Base-by-base conservation (phyloP, 1,140 invertebrate species). In the Ptiloglossa arizonensis region DNA sequence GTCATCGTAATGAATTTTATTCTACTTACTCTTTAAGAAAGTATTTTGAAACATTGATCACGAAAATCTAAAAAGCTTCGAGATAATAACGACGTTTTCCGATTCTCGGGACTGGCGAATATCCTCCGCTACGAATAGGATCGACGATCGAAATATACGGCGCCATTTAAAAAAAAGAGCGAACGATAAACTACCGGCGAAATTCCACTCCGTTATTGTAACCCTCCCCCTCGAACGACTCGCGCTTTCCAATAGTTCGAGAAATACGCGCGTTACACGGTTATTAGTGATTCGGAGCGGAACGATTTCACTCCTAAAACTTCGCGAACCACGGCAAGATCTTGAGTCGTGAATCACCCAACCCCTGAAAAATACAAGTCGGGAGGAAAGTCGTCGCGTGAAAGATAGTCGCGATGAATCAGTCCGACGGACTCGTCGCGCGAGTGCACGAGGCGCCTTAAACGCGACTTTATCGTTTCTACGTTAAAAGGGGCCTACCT, bases 391-490 rank as follows among this genome's bases (percentile, higher is more conserved):
- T 66, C 27, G 63, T 50, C 17, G 44, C 4, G 27, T 41, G 38
- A 66, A 32, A 50, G 44, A 66, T 32, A 11, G 22, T 19, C 50
- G 66, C 48, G 3, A 44, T 69, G 22, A 56, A 69, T 56, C 35
- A 69, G 3, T n/a, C 4, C 1, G 4, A 13, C 41, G 41, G 41
- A 41, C 11, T 41, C 41, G 41, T n/a, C n/a, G n/a, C 32, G 32
- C 32, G 32, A 35, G 32, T 35, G 32, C 32, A 6, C 32, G 2
- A 8, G 2, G 22, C 15, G 52, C 0, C 24, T 56, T 29, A 22
- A 56, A 22, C 50, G 50, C 22, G 50, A 24, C 24, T 56, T 27
- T 29, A 29, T 29, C 29, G 29, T 17, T 32, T 2, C 15, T 27
- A 38, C 17, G 41, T 29, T 62, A 24, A 22, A 52, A 52, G 59